These are phyloP conservation scores for Sander vitreus DNA, from an alignment of 2,113 vertebrate species.

Conservation along the genomic window DNA sequence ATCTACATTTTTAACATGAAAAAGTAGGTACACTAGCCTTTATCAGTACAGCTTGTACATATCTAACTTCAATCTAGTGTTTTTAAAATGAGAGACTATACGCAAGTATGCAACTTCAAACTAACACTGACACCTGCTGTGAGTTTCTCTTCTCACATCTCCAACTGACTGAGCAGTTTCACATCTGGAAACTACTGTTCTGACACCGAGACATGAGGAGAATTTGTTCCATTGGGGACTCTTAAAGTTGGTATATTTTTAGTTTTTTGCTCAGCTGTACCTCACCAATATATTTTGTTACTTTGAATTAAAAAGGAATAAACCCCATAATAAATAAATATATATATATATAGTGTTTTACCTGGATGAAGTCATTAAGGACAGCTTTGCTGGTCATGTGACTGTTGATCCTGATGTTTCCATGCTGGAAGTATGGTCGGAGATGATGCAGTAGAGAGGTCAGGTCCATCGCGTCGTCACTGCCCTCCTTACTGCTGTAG, in stretches of 20 bases:
- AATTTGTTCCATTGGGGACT: not conserved
- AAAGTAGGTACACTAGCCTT: not conserved
- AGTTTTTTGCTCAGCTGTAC: not conserved
- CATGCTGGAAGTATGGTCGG: slow-evolving; percentile 92
- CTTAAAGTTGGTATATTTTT: not conserved
- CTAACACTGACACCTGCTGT: not conserved
- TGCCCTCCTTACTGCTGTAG: slow-evolving; percentile 92
- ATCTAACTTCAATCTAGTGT: not conserved
- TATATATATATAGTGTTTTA: too few relatives aligned
- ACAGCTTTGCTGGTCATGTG: slow-evolving; percentile 88
- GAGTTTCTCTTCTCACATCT: slow-evolving; percentile 3
- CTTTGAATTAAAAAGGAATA: not conserved
- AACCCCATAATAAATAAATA: too few relatives aligned
- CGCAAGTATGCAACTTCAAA: not conserved
- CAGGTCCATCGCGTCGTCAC: slow-evolving; percentile 87
- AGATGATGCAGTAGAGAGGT: slow-evolving; percentile 90
- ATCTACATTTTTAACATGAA: not conserved
- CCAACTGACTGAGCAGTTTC: not conserved
- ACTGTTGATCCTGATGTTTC: slow-evolving; percentile 86
- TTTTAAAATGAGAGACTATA: not conserved
- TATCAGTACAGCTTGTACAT: not conserved
- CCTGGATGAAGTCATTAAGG: slow-evolving; percentile 92
- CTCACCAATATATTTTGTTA: not conserved
- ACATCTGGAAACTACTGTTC: not conserved
- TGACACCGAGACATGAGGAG: not conserved